A percentile compares a stretch with the other conserved stretches of the same genome.
phyloP scores from a whole-genome alignment of 2,113 vertebrate genomes.

The Thalassarche chlororhynchos region DNA sequence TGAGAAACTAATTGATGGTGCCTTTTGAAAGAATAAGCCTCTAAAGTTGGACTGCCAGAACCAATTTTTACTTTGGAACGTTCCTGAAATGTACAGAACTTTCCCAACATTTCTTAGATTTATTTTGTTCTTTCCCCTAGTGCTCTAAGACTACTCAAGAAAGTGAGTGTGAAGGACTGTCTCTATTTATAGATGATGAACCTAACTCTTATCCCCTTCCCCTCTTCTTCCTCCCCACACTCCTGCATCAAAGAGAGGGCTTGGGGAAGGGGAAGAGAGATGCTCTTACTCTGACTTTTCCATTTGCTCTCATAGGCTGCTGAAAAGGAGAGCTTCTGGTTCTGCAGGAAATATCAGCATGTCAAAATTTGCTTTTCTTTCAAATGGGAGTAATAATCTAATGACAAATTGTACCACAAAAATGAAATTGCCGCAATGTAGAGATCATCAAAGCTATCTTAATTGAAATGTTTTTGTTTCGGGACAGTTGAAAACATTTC shows the following conservation, averaged over 20 bases:
- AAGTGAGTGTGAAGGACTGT: conserved; percentile 11
- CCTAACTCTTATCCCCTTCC: not conserved
- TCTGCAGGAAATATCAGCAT: not conserved
- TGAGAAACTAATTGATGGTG: not conserved
- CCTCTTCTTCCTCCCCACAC: not conserved
- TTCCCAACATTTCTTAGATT: not conserved
- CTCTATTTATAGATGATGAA: conserved; percentile 41
- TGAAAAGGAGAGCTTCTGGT: not conserved
- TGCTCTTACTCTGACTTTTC: not conserved
- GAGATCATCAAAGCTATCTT: not conserved
- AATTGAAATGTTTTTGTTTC: not conserved
- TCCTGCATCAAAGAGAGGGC: not conserved
- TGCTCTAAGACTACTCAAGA: not conserved
- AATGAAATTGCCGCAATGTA: not conserved
- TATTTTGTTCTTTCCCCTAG: not conserved
- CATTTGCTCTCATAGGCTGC: not conserved
- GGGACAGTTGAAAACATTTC: not conserved
- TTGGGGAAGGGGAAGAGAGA: not conserved
- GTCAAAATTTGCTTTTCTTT: not conserved
- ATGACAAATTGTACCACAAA: not conserved
- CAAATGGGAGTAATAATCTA: not conserved
- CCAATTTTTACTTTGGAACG: not conserved
- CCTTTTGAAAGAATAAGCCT: conserved; percentile 4
- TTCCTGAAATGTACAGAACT: not conserved
- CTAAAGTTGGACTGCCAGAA: not conserved